Conservation (phyloP, 2,888 invertebrate genomes). For the Acleris literana region DNA sequence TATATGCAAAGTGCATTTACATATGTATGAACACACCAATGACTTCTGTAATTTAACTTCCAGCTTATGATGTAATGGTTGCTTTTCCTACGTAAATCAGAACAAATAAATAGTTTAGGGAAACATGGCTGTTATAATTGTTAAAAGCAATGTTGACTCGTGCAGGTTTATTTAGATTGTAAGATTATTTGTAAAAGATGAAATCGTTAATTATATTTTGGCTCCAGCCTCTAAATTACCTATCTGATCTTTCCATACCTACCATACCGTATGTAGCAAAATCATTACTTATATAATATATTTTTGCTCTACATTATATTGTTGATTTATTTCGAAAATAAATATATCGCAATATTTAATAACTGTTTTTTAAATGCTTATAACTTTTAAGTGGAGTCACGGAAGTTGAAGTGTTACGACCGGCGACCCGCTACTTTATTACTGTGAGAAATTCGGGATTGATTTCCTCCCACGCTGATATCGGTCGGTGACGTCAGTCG, state of each 20-base stretch:
- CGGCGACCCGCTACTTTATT: no score
- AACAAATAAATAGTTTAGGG: conserved; percentile 21
- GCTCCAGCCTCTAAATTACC: neutral
- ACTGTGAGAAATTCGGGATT: no score
- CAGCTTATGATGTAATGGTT: no score
- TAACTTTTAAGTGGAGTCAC: neutral
- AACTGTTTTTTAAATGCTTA: neutral
- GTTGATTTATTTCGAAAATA: conserved; percentile 27
- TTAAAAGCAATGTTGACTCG: conserved; percentile 8
- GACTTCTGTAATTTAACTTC: no score
- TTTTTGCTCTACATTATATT: conserved; percentile 65
- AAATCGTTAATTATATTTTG: neutral
- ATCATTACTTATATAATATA: neutral
- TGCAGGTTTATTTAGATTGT: conserved; percentile 6
- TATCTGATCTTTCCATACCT: conserved; percentile 20
- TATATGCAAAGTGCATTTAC: no score
- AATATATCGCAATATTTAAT: conserved; percentile 19
- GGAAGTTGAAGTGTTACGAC: neutral
- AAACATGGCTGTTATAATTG: conserved; percentile 26
- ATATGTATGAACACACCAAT: no score
- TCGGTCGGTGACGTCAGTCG: no score
- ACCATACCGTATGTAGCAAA: conserved; percentile 17
- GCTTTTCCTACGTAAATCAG: conserved; percentile 4
- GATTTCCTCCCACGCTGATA: no score
- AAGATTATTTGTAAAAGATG: neutral